These are phyloP conservation scores for Mesorhabditis spiculigera DNA, from an alignment of 2,888 invertebrate genomes.

Conservation along the genomic window DNA sequence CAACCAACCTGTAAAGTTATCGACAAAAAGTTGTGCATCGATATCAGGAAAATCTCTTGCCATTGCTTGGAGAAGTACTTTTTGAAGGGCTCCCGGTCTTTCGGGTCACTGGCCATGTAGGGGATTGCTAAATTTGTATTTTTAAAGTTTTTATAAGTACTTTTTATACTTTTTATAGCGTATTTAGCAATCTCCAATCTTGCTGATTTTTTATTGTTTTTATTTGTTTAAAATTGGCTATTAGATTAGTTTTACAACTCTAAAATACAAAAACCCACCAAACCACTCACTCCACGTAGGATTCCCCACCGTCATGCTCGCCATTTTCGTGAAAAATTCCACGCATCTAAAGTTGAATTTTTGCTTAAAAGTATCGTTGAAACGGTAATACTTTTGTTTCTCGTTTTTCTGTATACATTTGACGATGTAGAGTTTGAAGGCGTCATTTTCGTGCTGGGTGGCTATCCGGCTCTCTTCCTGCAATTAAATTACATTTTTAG, in stretches of 20 bases:
- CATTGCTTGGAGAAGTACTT: slow-evolving; percentile 86
- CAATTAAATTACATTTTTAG: slow-evolving; percentile 7
- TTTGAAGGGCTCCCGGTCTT: slow-evolving; percentile 81
- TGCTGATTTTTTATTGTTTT: background rate
- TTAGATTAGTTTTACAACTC: too few species aligned
- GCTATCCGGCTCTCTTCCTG: slow-evolving; percentile 37
- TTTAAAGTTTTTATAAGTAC: background rate
- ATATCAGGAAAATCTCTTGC: slow-evolving; percentile 87
- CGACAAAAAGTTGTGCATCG: slow-evolving; percentile 86
- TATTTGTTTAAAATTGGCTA: slow-evolving; percentile 3
- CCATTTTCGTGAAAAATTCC: slow-evolving; percentile 46
- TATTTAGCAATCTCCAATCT: too few species aligned
- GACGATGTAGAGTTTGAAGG: slow-evolving; percentile 83
- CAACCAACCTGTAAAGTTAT: slow-evolving; percentile 73
- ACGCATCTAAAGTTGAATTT: slow-evolving; percentile 72
- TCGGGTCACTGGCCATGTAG: slow-evolving; percentile 78
- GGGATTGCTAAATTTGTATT: slow-evolving; percentile 73
- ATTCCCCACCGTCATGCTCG: slow-evolving; percentile 33
- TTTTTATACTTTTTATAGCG: too few species aligned
- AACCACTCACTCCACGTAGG: slow-evolving; percentile 52
- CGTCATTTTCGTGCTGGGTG: slow-evolving; percentile 75
- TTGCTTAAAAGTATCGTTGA: too few species aligned
- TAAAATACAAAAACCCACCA: slow-evolving; percentile 23
- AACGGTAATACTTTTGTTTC: slow-evolving; percentile 65
- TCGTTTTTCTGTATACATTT: slow-evolving; percentile 79